These are phyloP conservation scores for Harpalus rubripes DNA, from an alignment of 2,888 invertebrate genomes.

Conservation along the genomic window DNA sequence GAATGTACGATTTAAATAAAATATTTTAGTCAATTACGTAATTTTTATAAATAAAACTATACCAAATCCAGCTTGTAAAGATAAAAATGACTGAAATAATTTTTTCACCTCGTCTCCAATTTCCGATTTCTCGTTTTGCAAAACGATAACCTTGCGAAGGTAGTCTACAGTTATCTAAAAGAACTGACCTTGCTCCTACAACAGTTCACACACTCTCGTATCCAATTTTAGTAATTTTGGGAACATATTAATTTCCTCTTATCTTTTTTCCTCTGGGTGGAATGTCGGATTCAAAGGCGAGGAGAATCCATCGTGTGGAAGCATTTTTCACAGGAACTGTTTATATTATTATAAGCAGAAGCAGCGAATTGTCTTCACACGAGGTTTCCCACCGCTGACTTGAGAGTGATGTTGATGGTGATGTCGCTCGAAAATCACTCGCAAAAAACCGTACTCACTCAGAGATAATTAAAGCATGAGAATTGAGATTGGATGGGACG, in stretches of 20 bases:
- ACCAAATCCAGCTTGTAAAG: too few relatives aligned
- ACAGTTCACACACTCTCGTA: neutral
- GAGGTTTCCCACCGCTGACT: constrained; percentile 37
- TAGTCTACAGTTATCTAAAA: constrained; percentile 2
- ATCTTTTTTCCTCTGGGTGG: constrained; percentile 10
- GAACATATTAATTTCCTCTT: constrained; percentile 19
- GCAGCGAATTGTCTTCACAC: constrained; percentile 38
- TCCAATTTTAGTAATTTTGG: constrained; percentile 1
- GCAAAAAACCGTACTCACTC: constrained; percentile 34
- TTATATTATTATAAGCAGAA: constrained; percentile 44
- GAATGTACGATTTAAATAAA: too few relatives aligned
- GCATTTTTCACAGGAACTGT: constrained; percentile 55
- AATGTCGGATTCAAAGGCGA: neutral
- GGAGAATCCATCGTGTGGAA: constrained; percentile 24
- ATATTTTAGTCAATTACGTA: neutral
- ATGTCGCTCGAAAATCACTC: constrained; percentile 38
- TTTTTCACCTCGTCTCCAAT: neutral
- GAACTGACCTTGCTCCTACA: neutral
- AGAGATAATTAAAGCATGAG: constrained; percentile 42
- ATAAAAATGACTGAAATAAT: neutral
- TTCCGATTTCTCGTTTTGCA: too few relatives aligned
- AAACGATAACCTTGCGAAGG: neutral
- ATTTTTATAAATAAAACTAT: too few relatives aligned
- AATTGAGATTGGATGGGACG: constrained; percentile 28
- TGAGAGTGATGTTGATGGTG: too few relatives aligned